Base-by-base conservation (phyloP, 1,140 invertebrate species). In the Neuroterus valhalla region DNA sequence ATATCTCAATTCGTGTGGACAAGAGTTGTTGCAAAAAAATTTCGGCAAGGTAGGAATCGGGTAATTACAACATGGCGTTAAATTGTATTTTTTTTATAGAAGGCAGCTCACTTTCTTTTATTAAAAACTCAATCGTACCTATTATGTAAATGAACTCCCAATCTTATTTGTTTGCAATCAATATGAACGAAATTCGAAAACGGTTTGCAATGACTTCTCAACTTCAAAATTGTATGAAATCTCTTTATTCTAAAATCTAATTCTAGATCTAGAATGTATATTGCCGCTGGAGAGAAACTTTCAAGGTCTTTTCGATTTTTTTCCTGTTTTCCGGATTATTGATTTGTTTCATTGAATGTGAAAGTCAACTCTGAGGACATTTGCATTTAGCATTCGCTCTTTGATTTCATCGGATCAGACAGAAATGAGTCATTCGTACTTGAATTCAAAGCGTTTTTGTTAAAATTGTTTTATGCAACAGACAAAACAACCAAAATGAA, bases 271-370 rank as follows among this genome's bases (percentile, higher is more conserved):
- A n/a, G n/a, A 31, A 1, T 50, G 4, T 62, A n/a, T 26, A 15
- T 62, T 8, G 5, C 31, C 12, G 31, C n/a, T 14, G 31, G n/a
- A 38, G 23, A 62, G 31, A 62, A 62, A 62, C 3, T 26, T 62
- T n/a, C 14, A 62, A 38, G 55, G 12, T 26, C 5, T 62, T 62
- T 38, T 14, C 15, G 4, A 31, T 62, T 62, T 12, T 15, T 31
- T 15, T 11, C 14, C 21, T 2, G 5, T 62, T 62, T 12, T 15
- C 26, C 15, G 15, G 26, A 38, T 31, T 31, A 62, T 15, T 38
- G 55, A 62, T 62, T 62, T 31, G 55, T 62, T 62, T 62, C 26
- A 62, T 26, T 62, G 55, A 62, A 62, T 62, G 55, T 62, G 26
- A 62, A 62, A 62, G 55, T 62, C 26, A 31, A 31, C 15, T 62